A percentile compares a stretch with the other conserved stretches of the same genome.
Evolutionary conservation across 1,140 invertebrate genomes (phyloP).

Genomic region (Delia radicum): DNA sequence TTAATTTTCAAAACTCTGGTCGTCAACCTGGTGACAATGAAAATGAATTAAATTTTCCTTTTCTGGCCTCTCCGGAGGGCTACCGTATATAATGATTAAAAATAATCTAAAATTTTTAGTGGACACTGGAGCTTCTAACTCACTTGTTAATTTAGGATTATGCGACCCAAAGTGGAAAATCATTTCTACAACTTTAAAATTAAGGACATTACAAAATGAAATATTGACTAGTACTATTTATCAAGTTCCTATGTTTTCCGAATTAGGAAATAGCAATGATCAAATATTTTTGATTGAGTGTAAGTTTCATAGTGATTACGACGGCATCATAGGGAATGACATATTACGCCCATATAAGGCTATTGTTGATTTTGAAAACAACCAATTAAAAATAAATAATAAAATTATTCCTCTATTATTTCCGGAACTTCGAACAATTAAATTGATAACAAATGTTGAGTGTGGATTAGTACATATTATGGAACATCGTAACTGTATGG

Average conservation of each 20-base stretch:
- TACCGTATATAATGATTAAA: not conserved
- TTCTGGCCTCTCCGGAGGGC: not conserved
- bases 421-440: too few relatives aligned
- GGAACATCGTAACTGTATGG: too few relatives aligned
- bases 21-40: not conserved
- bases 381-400: not conserved
- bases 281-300: not conserved
- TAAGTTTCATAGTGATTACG: not conserved
- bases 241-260: not conserved
- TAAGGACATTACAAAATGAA: not conserved
- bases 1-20: not conserved
- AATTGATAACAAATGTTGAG: too few relatives aligned
- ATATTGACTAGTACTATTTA: not conserved
- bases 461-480: too few relatives aligned
- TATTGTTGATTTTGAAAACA: not conserved
- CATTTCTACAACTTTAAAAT: not conserved
- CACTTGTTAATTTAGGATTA: not conserved
- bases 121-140: not conserved
- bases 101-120: not conserved
- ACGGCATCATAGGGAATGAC: not conserved
- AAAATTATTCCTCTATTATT: not conserved
- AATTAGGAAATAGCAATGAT: not conserved
- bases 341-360: not conserved
- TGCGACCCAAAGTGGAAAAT: not conserved
- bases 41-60: not conserved